A percentile compares a stretch with the other conserved stretches of the same genome.
Evolutionary conservation across 2,888 invertebrate genomes (phyloP).

Genomic region (Mythimna albipuncta): DNA sequence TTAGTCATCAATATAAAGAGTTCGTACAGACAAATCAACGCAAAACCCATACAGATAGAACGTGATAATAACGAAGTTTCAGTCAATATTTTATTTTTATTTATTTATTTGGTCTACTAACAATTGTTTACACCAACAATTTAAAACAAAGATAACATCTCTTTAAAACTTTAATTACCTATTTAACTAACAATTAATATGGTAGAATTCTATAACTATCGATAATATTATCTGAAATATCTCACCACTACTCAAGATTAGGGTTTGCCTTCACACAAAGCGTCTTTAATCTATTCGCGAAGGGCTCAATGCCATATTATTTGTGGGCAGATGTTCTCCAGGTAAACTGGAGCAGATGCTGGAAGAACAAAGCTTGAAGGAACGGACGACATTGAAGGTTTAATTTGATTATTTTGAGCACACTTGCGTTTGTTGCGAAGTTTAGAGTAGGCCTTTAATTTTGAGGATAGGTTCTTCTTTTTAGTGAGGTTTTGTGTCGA

Average conservation of each 20-base stretch:
- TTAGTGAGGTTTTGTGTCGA: constrained; percentile 6
- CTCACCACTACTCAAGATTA: constrained; percentile 78
- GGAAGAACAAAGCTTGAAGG: constrained; percentile 75
- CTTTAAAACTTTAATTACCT: too few species aligned
- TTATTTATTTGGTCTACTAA: too few species aligned
- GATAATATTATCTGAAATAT: constrained; percentile 12
- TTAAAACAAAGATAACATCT: too few species aligned
- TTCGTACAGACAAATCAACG: neutral
- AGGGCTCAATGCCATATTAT: constrained; percentile 73
- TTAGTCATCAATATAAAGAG: neutral
- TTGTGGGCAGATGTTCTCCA: constrained; percentile 84
- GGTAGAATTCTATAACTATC: constrained; percentile 16
- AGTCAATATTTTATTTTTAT: too few species aligned
- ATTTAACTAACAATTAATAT: too few species aligned
- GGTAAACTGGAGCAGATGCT: constrained; percentile 88
- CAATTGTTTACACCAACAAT: too few species aligned
- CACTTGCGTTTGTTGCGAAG: constrained; percentile 53
- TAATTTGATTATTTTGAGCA: constrained; percentile 83
- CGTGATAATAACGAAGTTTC: neutral
- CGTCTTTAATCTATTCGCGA: constrained; percentile 84
- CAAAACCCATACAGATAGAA: neutral
- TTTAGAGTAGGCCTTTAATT: constrained; percentile 2
- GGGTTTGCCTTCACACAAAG: constrained; percentile 80
- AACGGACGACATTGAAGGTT: constrained; percentile 73
- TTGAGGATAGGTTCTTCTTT: constrained; percentile 4